Evolutionary conservation across 2,888 invertebrate genomes (phyloP), one percentile per base, ranked within the genome.

Genomic region (Pardosa pseudoannulata): DNA sequence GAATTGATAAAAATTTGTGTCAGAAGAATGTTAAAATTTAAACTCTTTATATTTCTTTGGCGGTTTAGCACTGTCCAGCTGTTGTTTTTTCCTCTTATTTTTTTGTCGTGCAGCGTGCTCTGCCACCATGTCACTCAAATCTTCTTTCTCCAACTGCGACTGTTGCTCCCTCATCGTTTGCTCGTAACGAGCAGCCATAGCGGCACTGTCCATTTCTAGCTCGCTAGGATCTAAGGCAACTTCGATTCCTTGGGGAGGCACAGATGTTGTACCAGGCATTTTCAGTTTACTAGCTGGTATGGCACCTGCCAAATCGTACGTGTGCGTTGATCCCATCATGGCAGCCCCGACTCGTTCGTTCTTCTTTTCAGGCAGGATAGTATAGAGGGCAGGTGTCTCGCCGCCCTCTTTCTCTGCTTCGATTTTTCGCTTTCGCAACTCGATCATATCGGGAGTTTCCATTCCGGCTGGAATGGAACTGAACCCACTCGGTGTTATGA

Each of bases 391-490:
- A 0, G 98, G 98, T 0, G 98, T 97, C 91, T 98, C 98, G 36
- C 95, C 95, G 62, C 96, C 96, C 91, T 99, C 99, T 94, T 97
- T 96, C 92, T 98, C 98, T 87, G 95, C 95, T 92, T 98, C 98
- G 88, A 97, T 96, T 91, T 98, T 97, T 92, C 97, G 96, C 93
- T 99, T 99, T 89, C 99, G 93, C 89, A 99, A 93, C 91, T 99
- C 99, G 90, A 99, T 99, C 89, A 97, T 97, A 91, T 99, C 99
- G 0, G 99, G 99, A 0, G 99, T 99, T 93, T 99, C 99, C 93
- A 99, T 94, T 85, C 98, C 98, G 70, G 97, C 96, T 16, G 98
- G 97, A 79, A 98, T 96, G 1, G 94, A 94, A 50, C 96, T 95
- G 89, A 97, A 94, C 46, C 98, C 98, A 89, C 97, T 96, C 0